Evolutionary conservation across 2,888 invertebrate genomes (phyloP).

Genomic region (Zygaena filipendulae): DNA sequence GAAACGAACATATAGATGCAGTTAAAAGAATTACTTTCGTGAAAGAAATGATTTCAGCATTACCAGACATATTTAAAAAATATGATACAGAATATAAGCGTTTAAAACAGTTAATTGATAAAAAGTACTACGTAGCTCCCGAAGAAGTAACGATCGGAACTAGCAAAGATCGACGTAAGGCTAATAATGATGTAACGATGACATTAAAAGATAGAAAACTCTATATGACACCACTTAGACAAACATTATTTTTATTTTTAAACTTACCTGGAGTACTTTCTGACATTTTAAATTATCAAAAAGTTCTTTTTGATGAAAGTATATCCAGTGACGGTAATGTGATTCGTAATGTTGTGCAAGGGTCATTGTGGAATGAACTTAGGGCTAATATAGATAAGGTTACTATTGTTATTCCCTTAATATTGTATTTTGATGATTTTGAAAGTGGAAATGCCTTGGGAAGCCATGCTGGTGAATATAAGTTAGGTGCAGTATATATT

Average conservation of each 20-base stretch:
- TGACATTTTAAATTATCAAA: background rate
- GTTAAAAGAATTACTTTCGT: too few species aligned
- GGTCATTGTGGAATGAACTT: background rate
- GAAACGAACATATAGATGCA: background rate
- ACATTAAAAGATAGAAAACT: too few species aligned
- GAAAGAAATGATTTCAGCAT: background rate
- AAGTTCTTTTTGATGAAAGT: background rate
- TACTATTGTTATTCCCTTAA: constrained; percentile 10
- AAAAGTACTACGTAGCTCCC: background rate
- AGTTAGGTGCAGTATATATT: constrained; percentile 21
- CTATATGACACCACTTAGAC: background rate
- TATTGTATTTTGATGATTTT: constrained; percentile 21
- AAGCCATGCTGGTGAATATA: constrained; percentile 19
- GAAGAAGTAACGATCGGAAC: too few species aligned
- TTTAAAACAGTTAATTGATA: background rate
- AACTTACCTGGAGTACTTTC: background rate
- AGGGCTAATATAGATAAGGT: constrained; percentile 1
- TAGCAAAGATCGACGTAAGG: too few species aligned
- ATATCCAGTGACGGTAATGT: background rate
- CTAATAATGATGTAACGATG: too few species aligned
- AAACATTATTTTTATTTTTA: background rate
- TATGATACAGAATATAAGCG: background rate
- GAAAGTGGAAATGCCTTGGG: constrained; percentile 22
- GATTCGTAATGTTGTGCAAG: background rate
- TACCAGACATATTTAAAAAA: background rate